Percentiles rank a stretch among this genome's conserved stretches.
phyloP scores from a whole-genome alignment of 2,113 vertebrate genomes.

The Saguinus midas region DNA sequence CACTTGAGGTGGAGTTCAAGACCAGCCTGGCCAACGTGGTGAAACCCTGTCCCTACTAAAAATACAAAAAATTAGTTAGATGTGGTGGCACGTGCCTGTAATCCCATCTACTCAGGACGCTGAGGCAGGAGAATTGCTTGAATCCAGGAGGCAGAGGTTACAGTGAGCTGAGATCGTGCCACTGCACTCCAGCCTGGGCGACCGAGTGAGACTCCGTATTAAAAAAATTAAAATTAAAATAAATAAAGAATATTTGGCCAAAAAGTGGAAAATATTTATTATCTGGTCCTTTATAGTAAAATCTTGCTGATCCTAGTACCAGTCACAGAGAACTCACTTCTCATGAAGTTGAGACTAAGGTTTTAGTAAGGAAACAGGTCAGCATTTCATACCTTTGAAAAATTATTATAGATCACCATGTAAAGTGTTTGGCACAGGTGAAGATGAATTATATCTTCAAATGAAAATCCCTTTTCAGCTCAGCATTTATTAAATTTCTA shows the following conservation, averaged over 20 bases:
- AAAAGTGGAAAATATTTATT: constrained; percentile 3
- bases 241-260: neutral
- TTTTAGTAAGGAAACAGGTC: neutral
- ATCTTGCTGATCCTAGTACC: neutral
- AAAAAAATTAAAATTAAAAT: neutral
- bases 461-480: constrained; percentile 28
- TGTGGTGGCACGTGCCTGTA: neutral
- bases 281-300: neutral
- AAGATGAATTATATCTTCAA: constrained; percentile 47
- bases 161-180: neutral
- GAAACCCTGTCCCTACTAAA: neutral
- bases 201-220: neutral
- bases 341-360: neutral
- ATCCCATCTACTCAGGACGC: neutral
- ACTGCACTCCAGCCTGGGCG: neutral
- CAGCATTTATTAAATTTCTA: constrained; percentile 23
- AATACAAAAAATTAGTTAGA: neutral
- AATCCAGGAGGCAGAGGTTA: neutral
- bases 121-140: neutral
- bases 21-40: neutral
- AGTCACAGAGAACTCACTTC: neutral
- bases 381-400: constrained; percentile 11
- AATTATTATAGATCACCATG: neutral
- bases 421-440: constrained; percentile 1
- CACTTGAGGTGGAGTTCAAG: neutral